Base-by-base conservation (phyloP, 1,140 invertebrate genomes). In the Pachypeltis micranthus region DNA sequence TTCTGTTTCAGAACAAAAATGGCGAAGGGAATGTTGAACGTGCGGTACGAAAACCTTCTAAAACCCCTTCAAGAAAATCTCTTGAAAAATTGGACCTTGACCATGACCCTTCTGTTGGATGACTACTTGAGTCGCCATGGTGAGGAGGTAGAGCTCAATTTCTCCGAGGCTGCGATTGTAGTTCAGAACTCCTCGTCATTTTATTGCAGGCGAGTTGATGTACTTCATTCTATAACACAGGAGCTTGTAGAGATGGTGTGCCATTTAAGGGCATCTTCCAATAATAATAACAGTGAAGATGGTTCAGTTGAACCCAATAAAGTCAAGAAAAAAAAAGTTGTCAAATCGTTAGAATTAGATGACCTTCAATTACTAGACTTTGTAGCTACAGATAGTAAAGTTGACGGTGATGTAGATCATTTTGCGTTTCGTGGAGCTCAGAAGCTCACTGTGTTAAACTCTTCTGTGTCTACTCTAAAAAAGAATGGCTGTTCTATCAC, bases 161-260 rank as follows among this genome's bases (percentile, higher is more conserved):
- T 63, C 28, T 31, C 63, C 21, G 63, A 63, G 26, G 63, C 63
- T 16, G 63, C 63, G 2, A 21, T 63, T 16, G 10, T 63, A 7
- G 23, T 63, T 1, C 63, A 63, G 19, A 63, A 59, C 21, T 57
- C 63, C 1, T 21, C 63, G 10, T 27, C 24, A 16, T 63, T 57
- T 28, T 63, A 63, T 34, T 59, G 56, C 26, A 63, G 51, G 26
- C 2, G 63, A 47, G 63, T 63, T 21, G 63, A 63, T 44, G 47
- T 51, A 4, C 12, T 51, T 21, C 47, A 51, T 21, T 16, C 12
- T 16, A 51, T 51, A 3, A 21, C 23, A 10, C 47, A 14, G 10
- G 47, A 51, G 19, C 21, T 51, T 7, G 10, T 51, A 7, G 21
- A 10, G 7, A 21, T 16, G 23, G 47, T 51, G 23, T 10, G 19